Base-by-base conservation (phyloP, 2,888 invertebrate species). In the Parnassius glacialis region DNA sequence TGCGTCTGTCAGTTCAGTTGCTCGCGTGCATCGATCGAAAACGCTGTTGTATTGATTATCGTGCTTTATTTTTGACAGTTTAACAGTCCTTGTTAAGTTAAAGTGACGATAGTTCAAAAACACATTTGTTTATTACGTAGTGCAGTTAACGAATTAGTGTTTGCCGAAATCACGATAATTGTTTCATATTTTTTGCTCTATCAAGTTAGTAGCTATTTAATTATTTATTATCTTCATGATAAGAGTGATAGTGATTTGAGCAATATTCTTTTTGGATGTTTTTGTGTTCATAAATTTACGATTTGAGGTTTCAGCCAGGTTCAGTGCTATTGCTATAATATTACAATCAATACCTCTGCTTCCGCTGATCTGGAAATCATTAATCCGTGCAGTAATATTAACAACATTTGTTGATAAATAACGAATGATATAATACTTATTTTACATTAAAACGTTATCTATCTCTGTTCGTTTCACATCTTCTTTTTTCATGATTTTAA, bases 1-100 rank as follows among this genome's bases (percentile, higher is more conserved):
- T 81, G 79, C 70, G 76, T 75, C 78, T 84, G 88, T 85, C 90
- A 90, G 89, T 90, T 86, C 90, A 90, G 90, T 90, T 81, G 86
- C 81, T 82, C 81, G 81, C 78, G 80, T 74, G 83, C 84, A 85
- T 87, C 84, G 88, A 86, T 84, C 84, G 79, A 72, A 65, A 79
- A 65, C 63, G 76, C 73, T 71, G 75, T 72, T 70, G 67, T 70
- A 70, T 70, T 65, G 69, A 20, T 57, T 53, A 51, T 70, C 70
- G 66, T 25, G 52, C 68, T 56, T 59, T 52, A 70, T 72, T 59
- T 45, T 57, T 63, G 65, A 66, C 65, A 63, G 47, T 63, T 65
- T 47, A 62, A 62, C 60, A 66, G 62, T 66, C 64, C 56, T 61
- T 60, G 63, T 60, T 64, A 60, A 54, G 64, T 59, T 64, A 67